Base-by-base conservation (phyloP, 2,113 vertebrate genomes). In the Panurus biarmicus region DNA sequence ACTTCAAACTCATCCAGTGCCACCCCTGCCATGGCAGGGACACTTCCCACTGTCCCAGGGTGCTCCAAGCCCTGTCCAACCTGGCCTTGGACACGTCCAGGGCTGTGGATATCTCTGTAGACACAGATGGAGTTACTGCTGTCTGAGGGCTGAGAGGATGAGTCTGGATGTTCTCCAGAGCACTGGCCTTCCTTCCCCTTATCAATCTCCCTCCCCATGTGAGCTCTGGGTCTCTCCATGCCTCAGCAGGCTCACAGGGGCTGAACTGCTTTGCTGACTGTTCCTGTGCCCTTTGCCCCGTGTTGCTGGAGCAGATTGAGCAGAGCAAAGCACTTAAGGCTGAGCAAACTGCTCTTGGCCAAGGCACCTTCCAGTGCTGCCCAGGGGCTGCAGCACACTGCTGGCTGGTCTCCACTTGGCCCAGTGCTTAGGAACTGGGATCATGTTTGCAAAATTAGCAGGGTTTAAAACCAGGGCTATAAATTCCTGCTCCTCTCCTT, bases 61-160 rank as follows among this genome's bases (percentile, higher is more conserved):
- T 38, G 33, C n/a, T 53, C 2, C 45, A 21, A 67, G 20, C 28
- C 24, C 28, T 0, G 0, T 67, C 61, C 61, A 5, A 0, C 12
- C 53, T 12, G 38, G 33, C 33, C n/a, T 18, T 14, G 70, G 45
- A 4, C 38, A 29, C 53, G 17, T 0, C 26, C 61, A 40, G n/a
- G 38, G 38, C 1, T 53, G 69, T 53, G 69, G 45, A 15, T 45
- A 6, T 38, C 79, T 56, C 69, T 62, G 58, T 2, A 29, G 64
- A 8, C 24, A 44, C 45, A 10, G 13, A 10, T 40, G 65, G 58
- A 42, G 15, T 89, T 22, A 6, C 8, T 85, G 53, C 48, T 42
- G 51, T n/a, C 45, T 70, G 67, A 64, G 31, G 36, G 66, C 3
- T 70, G 84, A 38, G 54, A 28, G 50, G 9, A n/a, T 47, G 33